phyloP scores from a whole-genome alignment of 64 coral and sea anemone species.

The Porites lutea region DNA sequence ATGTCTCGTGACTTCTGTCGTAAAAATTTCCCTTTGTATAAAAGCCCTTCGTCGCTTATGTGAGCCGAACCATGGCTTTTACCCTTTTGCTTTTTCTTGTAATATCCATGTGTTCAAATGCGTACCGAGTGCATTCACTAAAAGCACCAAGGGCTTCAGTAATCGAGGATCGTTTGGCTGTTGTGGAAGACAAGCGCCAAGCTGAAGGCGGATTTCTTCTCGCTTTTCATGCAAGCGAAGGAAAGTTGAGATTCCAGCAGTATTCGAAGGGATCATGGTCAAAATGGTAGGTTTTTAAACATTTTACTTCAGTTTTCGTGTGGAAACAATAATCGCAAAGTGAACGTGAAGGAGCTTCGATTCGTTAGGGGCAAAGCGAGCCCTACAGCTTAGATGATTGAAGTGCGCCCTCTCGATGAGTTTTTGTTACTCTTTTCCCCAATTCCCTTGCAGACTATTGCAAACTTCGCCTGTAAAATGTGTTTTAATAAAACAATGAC shows the following conservation, averaged over 20 bases:
- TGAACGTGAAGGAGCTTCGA: no score
- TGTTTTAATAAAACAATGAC: no score
- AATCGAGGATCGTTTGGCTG: constrained; percentile 75
- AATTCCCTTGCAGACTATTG: no score
- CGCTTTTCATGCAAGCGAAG: constrained; percentile 65
- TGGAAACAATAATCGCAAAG: no score
- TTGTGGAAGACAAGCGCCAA: constrained; percentile 56
- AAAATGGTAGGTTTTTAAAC: constrained; percentile 55
- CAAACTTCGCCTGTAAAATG: no score
- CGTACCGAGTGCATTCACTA: not conserved
- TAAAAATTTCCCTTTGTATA: not conserved
- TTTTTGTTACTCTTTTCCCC: no score
- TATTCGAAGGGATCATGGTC: constrained; percentile 52
- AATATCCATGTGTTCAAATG: not conserved
- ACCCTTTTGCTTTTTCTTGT: not conserved
- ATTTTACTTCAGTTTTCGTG: not conserved
- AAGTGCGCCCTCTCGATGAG: no score
- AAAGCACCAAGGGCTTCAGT: not conserved
- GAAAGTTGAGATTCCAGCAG: constrained; percentile 74
- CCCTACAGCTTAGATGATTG: no score
- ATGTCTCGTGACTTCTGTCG: no score
- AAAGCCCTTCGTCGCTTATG: no score
- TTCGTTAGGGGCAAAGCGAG: no score
- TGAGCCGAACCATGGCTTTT: not conserved
- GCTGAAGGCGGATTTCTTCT: constrained; percentile 51